A percentile compares a stretch with the other conserved stretches of the same genome.
phyloP scores from a whole-genome alignment of 2,888 invertebrate genomes.

The Poecilus cupreus region DNA sequence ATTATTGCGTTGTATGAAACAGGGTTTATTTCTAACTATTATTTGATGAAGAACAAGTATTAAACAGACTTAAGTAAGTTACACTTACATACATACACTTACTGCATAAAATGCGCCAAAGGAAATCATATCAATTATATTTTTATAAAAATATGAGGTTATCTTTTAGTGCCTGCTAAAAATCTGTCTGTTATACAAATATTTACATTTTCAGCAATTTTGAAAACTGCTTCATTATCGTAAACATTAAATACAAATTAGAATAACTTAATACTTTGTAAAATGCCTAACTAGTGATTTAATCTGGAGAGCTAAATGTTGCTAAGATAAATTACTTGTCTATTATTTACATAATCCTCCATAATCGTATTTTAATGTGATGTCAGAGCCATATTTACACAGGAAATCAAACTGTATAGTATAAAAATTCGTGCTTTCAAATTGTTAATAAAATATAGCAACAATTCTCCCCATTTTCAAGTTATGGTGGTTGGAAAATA shows the following conservation, averaged over 20 bases:
- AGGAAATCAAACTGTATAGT: constrained; percentile 11
- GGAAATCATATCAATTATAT: constrained; percentile 14
- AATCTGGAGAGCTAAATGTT: constrained; percentile 7
- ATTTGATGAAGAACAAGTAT: not conserved
- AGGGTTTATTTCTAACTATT: constrained; percentile 5
- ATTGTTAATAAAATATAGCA: not conserved
- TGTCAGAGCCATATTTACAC: constrained; percentile 2
- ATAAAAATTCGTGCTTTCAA: not conserved
- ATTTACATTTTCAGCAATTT: constrained; percentile 53
- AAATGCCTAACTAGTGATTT: not conserved
- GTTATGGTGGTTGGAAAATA: not conserved
- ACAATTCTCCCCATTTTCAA: constrained; percentile 24
- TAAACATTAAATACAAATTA: constrained; percentile 46
- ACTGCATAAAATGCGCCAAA: not conserved
- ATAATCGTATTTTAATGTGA: constrained; percentile 3
- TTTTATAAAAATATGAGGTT: not conserved
- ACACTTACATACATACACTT: constrained; percentile 40
- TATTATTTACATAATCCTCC: constrained; percentile 28
- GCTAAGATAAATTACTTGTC: constrained; percentile 21
- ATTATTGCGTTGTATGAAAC: constrained; percentile 27
- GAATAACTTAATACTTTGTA: constrained; percentile 53
- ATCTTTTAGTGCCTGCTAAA: not conserved
- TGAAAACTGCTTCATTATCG: constrained; percentile 45
- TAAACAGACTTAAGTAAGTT: constrained; percentile 29
- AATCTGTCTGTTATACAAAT: constrained; percentile 9